phyloP scores from a whole-genome alignment of 2,888 invertebrate species.

The Homarus gammarus region DNA sequence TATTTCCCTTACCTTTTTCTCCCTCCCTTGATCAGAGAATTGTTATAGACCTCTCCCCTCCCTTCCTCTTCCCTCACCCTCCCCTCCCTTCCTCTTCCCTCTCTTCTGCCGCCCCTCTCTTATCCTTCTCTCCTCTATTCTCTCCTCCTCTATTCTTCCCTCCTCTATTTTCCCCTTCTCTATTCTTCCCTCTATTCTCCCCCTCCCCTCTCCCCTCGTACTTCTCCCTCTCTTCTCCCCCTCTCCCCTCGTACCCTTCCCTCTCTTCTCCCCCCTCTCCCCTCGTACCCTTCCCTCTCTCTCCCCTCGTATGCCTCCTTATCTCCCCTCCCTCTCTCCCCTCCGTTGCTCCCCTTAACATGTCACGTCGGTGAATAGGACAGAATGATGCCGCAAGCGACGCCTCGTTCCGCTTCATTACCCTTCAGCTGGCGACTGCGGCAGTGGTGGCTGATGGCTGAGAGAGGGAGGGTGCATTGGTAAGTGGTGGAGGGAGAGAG shows the following conservation, averaged over 20 bases:
- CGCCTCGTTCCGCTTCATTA: neutral
- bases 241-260: neutral
- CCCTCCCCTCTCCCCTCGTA: neutral
- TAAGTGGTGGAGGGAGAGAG: neutral
- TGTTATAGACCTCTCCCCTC: neutral
- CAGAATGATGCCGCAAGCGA: constrained; percentile 1
- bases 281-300: neutral
- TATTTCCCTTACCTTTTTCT: neutral
- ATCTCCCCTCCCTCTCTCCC: neutral
- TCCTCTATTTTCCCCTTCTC: neutral
- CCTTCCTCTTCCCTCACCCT: neutral
- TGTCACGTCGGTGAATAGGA: neutral
- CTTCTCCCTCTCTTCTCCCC: neutral
- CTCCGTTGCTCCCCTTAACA: neutral
- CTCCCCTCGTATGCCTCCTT: neutral
- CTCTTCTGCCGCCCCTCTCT: neutral
- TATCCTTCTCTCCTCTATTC: neutral
- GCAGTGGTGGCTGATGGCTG: neutral
- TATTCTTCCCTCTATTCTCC: neutral
- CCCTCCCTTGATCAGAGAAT: neutral
- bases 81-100: constrained; percentile 13
- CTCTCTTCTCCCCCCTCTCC: neutral
- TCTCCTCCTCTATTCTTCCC: neutral
- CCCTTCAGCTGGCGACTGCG: neutral
- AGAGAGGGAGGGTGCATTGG: neutral